Evolutionary conservation across 2,113 vertebrate species (phyloP), one percentile per base, ranked within the genome.

Genomic region (Muscicapa adusta): DNA sequence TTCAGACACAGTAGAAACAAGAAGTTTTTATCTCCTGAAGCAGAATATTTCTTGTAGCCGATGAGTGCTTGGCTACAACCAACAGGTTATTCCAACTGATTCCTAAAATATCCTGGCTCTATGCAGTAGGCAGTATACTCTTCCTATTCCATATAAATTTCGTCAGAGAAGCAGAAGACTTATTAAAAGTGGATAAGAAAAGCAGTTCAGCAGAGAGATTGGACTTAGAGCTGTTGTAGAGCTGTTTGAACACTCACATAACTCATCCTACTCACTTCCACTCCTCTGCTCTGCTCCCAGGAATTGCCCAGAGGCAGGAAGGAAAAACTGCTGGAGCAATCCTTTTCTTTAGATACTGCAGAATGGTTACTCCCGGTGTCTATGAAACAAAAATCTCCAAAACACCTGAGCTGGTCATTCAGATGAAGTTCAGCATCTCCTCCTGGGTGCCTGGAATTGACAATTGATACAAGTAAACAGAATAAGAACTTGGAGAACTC

Each of bases 401-500:
- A 73, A 43, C 50, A 74, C 19, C 9, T 14, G 31, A 78, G 36
- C 48, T 74, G 13, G 13, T 53, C 11, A 36, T 16, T 68, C 19
- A 56, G 33, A 25, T 40, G 29, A 76, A 60, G 47, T 12, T n/a
- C 33, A 79, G 73, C 26, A 31, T n/a, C 50, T 53, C 17, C 67
- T 50, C 16, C 26, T 34, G 12, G 31, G 73, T 50, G n/a, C 22
- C 43, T 53, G 47, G 71, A 68, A 63, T 1, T 61, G 47, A 65
- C 16, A 77, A 61, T 0, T 2, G 1, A 34, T 20, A 22, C 12
- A 61, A 63, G 8, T 14, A 45, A 10, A 17, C 33, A 43, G 36
- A 83, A 3, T 10, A 61, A 48, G 24, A n/a, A 74, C 24, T 15
- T 16, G 1, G 8, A 66, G 77, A 72, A 63, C 19, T 57, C 43